phyloP scores from a whole-genome alignment of 2,888 invertebrate species.

The Candidula unifasciata region DNA sequence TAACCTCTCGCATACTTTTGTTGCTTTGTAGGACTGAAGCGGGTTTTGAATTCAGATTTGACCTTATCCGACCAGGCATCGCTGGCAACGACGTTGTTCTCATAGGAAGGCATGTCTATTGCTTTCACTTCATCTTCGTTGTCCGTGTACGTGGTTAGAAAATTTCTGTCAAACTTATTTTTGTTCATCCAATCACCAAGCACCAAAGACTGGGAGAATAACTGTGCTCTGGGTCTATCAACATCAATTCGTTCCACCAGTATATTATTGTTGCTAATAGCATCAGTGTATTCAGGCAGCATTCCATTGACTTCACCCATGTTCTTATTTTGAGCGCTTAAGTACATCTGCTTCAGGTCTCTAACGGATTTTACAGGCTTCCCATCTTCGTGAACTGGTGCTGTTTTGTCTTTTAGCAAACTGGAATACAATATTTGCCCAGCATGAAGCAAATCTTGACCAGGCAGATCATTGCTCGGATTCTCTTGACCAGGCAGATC shows the following conservation, averaged over 20 bases:
- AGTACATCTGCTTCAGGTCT: background rate
- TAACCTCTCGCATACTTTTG: background rate
- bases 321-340: background rate
- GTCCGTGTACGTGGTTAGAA: background rate
- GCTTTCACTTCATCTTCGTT: too few relatives aligned
- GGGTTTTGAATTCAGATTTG: background rate
- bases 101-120: background rate
- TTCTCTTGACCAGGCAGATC: background rate
- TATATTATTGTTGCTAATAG: background rate
- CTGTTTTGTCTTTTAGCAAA: background rate
- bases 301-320: background rate
- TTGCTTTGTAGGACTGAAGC: background rate
- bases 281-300: background rate
- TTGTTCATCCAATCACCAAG: slow-evolving; percentile 32
- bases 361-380: background rate
- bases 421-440: background rate
- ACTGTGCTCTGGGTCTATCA: slow-evolving; percentile 28
- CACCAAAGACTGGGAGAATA: slow-evolving; percentile 19
- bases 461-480: background rate
- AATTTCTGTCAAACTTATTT: background rate
- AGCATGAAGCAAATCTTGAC: background rate
- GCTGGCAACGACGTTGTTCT: background rate
- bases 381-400: background rate
- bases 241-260: background rate
- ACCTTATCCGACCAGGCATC: background rate